phyloP scores from a whole-genome alignment of 2,113 vertebrate species.

The Lamprologus callipterus region DNA sequence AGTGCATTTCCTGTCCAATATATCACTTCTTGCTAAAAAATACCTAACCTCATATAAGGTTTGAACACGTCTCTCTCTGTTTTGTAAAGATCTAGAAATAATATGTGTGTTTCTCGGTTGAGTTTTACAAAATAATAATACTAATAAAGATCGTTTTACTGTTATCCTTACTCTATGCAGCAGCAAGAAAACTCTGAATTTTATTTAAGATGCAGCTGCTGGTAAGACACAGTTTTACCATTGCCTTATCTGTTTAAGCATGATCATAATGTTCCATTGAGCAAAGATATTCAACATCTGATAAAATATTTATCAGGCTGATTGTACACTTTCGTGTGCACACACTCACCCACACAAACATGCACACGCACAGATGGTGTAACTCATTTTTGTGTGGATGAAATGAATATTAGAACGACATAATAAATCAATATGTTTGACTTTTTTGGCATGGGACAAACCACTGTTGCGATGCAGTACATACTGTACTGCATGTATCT shows the following conservation, averaged over 20 bases:
- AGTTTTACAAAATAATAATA: neutral
- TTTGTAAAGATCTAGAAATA: neutral
- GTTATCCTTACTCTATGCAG: neutral
- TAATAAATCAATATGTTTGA: neutral
- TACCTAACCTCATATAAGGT: neutral
- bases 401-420: neutral
- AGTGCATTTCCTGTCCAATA: slow-evolving; percentile 36
- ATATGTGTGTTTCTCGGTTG: neutral
- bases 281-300: neutral
- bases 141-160: neutral
- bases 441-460: slow-evolving; percentile 22
- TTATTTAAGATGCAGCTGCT: neutral
- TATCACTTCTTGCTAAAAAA: neutral
- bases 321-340: neutral
- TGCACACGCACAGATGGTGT: neutral
- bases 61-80: neutral
- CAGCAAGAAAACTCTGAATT: neutral
- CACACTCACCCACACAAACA: neutral
- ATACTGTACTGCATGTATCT: slow-evolving; percentile 60
- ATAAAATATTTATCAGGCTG: slow-evolving; percentile 5
- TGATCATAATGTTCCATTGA: slow-evolving; percentile 14
- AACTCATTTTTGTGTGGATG: neutral
- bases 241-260: neutral
- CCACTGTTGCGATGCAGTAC: slow-evolving; percentile 42
- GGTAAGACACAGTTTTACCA: neutral